Conservation (phyloP, 2,113 vertebrate species). For the Xiphias gladius region DNA sequence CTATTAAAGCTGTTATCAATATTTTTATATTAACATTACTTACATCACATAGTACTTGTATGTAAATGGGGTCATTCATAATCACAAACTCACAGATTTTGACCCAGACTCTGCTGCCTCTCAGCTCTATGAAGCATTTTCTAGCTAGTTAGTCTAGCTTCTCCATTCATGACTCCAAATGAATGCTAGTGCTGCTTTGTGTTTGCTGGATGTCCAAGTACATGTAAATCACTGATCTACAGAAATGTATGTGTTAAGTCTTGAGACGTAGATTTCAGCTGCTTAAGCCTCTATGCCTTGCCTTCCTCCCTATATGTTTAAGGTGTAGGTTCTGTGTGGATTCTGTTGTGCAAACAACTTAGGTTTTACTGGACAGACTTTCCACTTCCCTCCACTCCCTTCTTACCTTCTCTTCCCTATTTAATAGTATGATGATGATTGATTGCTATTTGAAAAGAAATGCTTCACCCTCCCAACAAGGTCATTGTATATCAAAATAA, state of each 20-base stretch:
- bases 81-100: neutral
- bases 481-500: conserved; percentile 58
- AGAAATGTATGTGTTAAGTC: neutral
- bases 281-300: neutral
- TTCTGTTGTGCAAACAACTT: conserved; percentile 2
- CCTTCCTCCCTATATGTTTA: neutral
- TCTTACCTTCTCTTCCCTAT: neutral
- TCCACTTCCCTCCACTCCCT: conserved; percentile 12
- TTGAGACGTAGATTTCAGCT: too few relatives aligned
- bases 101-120: neutral
- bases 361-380: conserved; percentile 13
- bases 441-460: conserved; percentile 50
- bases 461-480: conserved; percentile 45
- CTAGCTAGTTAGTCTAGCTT: too few relatives aligned
- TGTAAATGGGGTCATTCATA: neutral
- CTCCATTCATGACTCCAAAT: neutral
- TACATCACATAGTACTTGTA: neutral
- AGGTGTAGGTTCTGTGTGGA: neutral
- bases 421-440: conserved; percentile 47
- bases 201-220: neutral
- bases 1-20: neutral
- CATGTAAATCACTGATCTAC: neutral
- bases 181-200: neutral
- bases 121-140: neutral
- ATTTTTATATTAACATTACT: neutral